These are phyloP conservation scores for Lamellibrachia luymesi DNA, from an alignment of 1,140 invertebrate genomes.

Conservation along the genomic window DNA sequence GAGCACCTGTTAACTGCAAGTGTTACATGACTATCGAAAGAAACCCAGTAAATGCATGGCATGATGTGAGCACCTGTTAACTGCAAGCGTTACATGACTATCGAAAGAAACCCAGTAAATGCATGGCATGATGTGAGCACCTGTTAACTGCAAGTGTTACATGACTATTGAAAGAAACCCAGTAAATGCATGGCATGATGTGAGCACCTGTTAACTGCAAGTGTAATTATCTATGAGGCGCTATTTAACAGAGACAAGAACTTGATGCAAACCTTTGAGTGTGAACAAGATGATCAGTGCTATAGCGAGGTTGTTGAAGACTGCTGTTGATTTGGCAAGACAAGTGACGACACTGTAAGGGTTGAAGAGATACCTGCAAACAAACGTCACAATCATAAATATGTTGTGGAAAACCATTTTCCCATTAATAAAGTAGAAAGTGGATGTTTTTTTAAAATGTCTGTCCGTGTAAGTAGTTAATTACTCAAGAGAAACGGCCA, in stretches of 20 bases:
- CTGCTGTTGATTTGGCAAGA: constrained; percentile 85
- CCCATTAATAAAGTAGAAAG: neutral
- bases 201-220: neutral
- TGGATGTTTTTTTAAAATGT: neutral
- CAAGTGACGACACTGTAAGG: constrained; percentile 88
- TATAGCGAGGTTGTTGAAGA: constrained; percentile 73
- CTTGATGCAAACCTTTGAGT: constrained; percentile 61
- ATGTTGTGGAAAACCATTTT: neutral
- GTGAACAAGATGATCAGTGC: constrained; percentile 66
- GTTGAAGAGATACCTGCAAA: constrained; percentile 86
- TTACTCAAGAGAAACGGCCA: neutral
- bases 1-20: neutral
- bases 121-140: neutral
- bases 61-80: neutral
- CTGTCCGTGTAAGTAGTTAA: constrained; percentile 17
- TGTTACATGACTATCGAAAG: neutral
- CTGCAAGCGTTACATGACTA: neutral
- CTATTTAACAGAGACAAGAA: constrained; percentile 28
- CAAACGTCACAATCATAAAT: constrained; percentile 26
- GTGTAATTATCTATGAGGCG: neutral
- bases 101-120: neutral
- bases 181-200: neutral
- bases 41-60: neutral
- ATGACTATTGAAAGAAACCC: neutral
- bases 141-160: neutral